A percentile compares a stretch with the other conserved stretches of the same genome.
These are phyloP conservation scores for Colossoma macropomum DNA, from an alignment of 2,113 vertebrate genomes.

Conservation along the genomic window DNA sequence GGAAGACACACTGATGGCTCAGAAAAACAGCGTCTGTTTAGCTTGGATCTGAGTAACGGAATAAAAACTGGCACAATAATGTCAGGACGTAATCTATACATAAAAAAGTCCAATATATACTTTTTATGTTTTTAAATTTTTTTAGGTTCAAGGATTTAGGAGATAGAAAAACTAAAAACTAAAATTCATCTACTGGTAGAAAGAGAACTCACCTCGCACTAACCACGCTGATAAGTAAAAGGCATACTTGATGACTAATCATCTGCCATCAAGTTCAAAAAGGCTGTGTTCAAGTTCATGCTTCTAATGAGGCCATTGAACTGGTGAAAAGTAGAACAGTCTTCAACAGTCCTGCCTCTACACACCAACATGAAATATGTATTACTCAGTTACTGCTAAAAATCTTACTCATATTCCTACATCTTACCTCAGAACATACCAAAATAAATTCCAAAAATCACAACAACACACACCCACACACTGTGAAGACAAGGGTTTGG, in stretches of 20 bases:
- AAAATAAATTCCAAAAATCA: slow-evolving; percentile 51
- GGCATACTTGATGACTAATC: background rate
- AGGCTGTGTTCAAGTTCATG: slow-evolving; percentile 6
- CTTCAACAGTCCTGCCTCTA: slow-evolving; percentile 3
- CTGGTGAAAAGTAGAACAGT: background rate
- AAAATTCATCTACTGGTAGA: background rate
- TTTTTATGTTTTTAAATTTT: no score
- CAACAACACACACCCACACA: slow-evolving; percentile 54
- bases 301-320: background rate
- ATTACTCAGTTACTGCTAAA: slow-evolving; percentile 17
- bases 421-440: slow-evolving; percentile 54
- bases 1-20: no score
- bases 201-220: background rate
- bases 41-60: no score
- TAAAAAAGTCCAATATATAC: no score
- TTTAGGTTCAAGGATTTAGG: no score
- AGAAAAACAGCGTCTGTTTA: no score
- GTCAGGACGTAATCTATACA: no score
- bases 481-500: slow-evolving; percentile 60
- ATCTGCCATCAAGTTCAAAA: background rate
- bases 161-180: background rate
- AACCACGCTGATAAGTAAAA: background rate
- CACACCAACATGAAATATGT: slow-evolving; percentile 10
- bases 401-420: slow-evolving; percentile 33
- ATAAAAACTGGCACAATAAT: no score